Conservation (phyloP, 2,888 invertebrate genomes). For the Bellardia pandia region DNA sequence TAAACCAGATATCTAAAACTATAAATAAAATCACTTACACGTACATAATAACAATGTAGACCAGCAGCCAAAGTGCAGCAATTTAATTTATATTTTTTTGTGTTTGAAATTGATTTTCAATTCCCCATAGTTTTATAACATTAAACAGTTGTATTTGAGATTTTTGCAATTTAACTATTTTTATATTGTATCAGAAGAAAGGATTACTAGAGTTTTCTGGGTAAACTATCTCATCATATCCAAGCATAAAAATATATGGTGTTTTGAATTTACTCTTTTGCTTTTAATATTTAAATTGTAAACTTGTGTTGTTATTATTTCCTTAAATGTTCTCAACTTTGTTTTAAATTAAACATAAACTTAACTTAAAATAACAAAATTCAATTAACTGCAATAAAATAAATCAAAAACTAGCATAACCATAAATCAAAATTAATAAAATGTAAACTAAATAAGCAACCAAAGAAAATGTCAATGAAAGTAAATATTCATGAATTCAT, state of each 20-base stretch:
- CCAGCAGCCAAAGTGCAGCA: neutral
- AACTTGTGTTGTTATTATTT: neutral
- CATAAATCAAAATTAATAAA: conserved; percentile 13
- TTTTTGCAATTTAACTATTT: conserved; percentile 2
- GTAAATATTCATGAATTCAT: conserved; percentile 23
- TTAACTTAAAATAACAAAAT: too few relatives aligned
- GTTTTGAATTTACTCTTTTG: too few relatives aligned
- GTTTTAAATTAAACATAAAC: too few relatives aligned
- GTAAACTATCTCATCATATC: too few relatives aligned
- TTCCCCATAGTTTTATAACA: conserved; percentile 5
- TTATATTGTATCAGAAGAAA: neutral
- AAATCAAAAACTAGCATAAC: neutral
- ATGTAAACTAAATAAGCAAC: conserved; percentile 34
- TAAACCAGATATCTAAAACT: conserved; percentile 13
- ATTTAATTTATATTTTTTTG: conserved; percentile 3
- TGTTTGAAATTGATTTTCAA: conserved; percentile 35
- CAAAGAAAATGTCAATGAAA: conserved; percentile 40
- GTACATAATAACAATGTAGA: neutral
- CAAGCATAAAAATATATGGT: too few relatives aligned
- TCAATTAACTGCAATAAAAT: neutral
- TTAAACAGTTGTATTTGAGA: neutral
- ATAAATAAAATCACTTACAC: neutral
- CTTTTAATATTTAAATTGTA: too few relatives aligned
- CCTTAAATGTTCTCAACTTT: neutral
- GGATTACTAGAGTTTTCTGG: too few relatives aligned